Conservation (phyloP, 2,888 invertebrate genomes). For the Matsumyia berberina region DNA sequence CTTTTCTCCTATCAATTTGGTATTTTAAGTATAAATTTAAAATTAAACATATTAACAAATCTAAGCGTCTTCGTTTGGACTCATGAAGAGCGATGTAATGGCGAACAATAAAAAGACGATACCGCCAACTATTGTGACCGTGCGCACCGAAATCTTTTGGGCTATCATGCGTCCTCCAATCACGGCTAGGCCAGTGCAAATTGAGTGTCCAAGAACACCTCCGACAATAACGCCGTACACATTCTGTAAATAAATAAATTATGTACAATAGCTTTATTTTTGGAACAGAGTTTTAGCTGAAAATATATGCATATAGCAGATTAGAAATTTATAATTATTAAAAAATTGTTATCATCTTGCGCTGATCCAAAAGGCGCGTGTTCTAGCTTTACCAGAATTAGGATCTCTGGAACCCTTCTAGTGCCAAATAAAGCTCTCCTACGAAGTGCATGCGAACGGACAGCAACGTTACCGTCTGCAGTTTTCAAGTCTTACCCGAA, state of each 20-base stretch:
- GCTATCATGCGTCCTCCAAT: slow-evolving; percentile 98
- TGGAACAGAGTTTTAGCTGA: too few species aligned
- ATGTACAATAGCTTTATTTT: neutral
- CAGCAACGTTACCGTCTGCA: too few species aligned
- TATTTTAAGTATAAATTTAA: slow-evolving; percentile 20
- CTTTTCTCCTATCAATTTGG: slow-evolving; percentile 17
- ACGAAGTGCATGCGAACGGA: too few species aligned
- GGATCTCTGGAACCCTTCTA: too few species aligned
- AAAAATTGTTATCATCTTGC: too few species aligned
- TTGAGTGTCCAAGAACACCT: slow-evolving; percentile 95
- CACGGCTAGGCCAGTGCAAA: slow-evolving; percentile 98
- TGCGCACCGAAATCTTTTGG: slow-evolving; percentile 97
- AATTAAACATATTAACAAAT: neutral
- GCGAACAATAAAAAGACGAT: slow-evolving; percentile 98
- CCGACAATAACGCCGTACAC: slow-evolving; percentile 97
- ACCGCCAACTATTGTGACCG: slow-evolving; percentile 98
- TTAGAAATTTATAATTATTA: too few species aligned
- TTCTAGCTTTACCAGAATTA: too few species aligned
- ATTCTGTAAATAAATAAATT: slow-evolving; percentile 85
- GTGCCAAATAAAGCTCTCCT: too few species aligned
- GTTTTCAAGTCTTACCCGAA: too few species aligned
- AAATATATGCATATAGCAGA: too few species aligned
- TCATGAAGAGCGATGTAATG: slow-evolving; percentile 94
- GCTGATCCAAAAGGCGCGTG: too few species aligned
- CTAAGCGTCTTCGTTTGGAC: slow-evolving; percentile 86